Conservation (phyloP, 2,113 vertebrate species). For the Caranx ignobilis region DNA sequence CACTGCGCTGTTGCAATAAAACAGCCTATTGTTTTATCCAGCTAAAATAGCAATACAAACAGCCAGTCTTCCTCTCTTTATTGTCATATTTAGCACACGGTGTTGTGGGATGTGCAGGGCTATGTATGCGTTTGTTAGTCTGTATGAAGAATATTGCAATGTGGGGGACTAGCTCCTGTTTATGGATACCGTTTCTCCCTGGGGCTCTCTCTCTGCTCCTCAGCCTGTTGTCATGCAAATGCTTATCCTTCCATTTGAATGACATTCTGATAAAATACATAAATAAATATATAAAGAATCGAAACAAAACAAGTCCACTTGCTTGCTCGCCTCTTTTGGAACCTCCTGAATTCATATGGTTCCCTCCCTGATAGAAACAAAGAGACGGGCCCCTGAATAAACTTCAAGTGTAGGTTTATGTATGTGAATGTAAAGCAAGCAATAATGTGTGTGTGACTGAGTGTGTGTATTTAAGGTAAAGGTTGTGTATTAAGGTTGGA, state of each 20-base stretch:
- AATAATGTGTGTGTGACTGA: slow-evolving; percentile 9
- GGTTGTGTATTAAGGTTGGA: slow-evolving; percentile 57
- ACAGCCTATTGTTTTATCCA: slow-evolving; percentile 67
- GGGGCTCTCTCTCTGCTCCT: slow-evolving; percentile 85
- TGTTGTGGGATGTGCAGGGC: slow-evolving; percentile 62
- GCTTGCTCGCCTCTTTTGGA: slow-evolving; percentile 77
- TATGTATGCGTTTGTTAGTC: slow-evolving; percentile 70
- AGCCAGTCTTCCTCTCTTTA: slow-evolving; percentile 65
- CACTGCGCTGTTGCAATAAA: slow-evolving; percentile 68
- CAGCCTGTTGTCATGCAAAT: slow-evolving; percentile 98
- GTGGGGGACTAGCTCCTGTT: slow-evolving; percentile 80
- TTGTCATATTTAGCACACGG: slow-evolving; percentile 77
- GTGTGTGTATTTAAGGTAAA: slow-evolving; percentile 68
- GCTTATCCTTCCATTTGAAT: slow-evolving; percentile 97
- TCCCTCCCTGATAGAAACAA: slow-evolving; percentile 83
- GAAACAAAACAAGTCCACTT: slow-evolving; percentile 84
- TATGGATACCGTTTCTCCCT: slow-evolving; percentile 83
- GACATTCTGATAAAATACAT: slow-evolving; percentile 95
- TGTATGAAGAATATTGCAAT: slow-evolving; percentile 86
- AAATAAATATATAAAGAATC: slow-evolving; percentile 68
- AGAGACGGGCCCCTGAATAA: slow-evolving; percentile 69
- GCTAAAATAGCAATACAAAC: slow-evolving; percentile 78
- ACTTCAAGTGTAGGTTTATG: slow-evolving; percentile 76
- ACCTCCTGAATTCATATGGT: slow-evolving; percentile 84
- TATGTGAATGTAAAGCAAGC: slow-evolving; percentile 23